These are phyloP conservation scores for Leucosticte australis DNA, from an alignment of 2,113 vertebrate genomes.

Conservation along the genomic window DNA sequence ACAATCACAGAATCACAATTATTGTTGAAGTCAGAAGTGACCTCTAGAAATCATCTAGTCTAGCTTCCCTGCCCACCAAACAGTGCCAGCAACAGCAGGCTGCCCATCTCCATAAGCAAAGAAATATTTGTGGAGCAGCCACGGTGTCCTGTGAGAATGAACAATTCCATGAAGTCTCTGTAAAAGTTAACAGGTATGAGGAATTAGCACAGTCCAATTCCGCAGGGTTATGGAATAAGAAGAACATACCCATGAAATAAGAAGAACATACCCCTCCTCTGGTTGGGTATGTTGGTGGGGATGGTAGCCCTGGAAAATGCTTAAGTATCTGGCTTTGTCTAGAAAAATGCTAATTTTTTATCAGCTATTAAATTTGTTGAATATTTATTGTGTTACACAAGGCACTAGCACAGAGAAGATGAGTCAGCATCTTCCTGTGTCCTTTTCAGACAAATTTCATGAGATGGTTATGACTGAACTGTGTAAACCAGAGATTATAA, in stretches of 20 bases:
- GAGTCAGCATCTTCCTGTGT: neutral
- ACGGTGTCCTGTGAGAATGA: fast-evolving
- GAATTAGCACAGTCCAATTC: neutral
- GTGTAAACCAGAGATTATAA: neutral
- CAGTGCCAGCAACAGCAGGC: neutral
- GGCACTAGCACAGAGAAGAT: neutral
- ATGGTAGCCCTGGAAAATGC: fast-evolving
- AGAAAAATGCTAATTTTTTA: neutral
- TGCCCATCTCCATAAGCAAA: neutral
- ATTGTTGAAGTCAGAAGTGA: neutral
- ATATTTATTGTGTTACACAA: neutral
- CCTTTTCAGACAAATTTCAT: neutral
- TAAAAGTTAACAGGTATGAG: neutral
- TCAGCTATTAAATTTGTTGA: neutral
- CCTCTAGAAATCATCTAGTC: neutral
- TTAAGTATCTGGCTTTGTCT: neutral
- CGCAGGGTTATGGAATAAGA: neutral
- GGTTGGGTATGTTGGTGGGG: neutral
- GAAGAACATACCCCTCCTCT: neutral
- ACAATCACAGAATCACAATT: neutral
- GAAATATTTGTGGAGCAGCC: neutral
- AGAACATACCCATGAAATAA: neutral
- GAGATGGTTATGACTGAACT: neutral
- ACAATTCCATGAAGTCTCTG: neutral
- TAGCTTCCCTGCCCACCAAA: neutral